Conservation (phyloP, 2,888 invertebrate genomes). For the Bruchidius siliquastri region DNA sequence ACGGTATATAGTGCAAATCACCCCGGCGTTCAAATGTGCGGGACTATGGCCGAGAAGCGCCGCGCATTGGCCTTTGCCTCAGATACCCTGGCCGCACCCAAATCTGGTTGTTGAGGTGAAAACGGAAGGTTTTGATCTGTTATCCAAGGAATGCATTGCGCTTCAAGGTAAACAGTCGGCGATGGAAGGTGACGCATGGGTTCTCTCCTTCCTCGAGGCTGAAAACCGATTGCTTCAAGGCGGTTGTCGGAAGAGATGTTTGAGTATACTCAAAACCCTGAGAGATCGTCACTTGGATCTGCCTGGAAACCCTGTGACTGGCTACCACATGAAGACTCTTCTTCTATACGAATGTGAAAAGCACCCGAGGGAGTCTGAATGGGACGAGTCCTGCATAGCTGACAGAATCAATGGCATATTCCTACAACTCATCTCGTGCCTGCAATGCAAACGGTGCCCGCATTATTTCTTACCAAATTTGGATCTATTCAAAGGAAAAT, state of each 20-base stretch:
- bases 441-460: conserved; percentile 77
- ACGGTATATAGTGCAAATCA: conserved; percentile 75
- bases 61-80: conserved; percentile 74
- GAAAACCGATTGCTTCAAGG: conserved; percentile 71
- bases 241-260: conserved; percentile 59
- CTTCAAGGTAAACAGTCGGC: conserved; percentile 66
- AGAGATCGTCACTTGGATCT: conserved; percentile 73
- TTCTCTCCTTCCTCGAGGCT: conserved; percentile 71
- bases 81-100: conserved; percentile 78
- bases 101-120: conserved; percentile 75
- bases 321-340: conserved; percentile 73
- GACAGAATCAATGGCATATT: conserved; percentile 78
- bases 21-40: conserved; percentile 76
- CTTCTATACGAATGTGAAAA: conserved; percentile 83
- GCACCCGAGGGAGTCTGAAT: conserved; percentile 73
- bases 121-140: conserved; percentile 76
- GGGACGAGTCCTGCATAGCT: conserved; percentile 74
- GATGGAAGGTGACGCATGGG: conserved; percentile 85
- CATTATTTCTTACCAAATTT: conserved; percentile 80
- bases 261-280: conserved; percentile 73
- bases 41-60: conserved; percentile 82
- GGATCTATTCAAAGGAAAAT: conserved; percentile 76
- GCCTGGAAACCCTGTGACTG: conserved; percentile 69
- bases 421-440: conserved; percentile 76
- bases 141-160: conserved; percentile 67